A percentile compares a stretch with the other conserved stretches of the same genome.
phyloP scores from a whole-genome alignment of 2,888 invertebrate genomes.

The Eucriotettix oculatus region DNA sequence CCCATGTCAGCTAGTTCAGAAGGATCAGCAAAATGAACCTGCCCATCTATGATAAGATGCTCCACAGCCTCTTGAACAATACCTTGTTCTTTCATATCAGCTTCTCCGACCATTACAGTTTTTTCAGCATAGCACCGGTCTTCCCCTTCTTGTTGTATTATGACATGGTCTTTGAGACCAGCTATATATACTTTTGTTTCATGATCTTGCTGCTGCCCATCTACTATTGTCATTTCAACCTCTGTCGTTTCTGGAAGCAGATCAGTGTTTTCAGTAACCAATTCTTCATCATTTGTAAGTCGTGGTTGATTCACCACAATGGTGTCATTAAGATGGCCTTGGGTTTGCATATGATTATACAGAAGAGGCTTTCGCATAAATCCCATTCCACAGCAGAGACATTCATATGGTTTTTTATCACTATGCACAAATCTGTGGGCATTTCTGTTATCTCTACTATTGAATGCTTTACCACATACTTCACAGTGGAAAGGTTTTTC shows the following conservation, averaged over 20 bases:
- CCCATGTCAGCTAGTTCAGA: slow-evolving; percentile 15
- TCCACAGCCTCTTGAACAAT: slow-evolving; percentile 17
- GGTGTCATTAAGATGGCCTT: slow-evolving; percentile 60
- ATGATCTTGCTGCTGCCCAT: slow-evolving; percentile 17
- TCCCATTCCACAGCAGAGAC: slow-evolving; percentile 60
- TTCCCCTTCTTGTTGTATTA: slow-evolving; percentile 26
- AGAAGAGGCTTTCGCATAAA: slow-evolving; percentile 70
- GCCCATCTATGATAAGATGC: slow-evolving; percentile 19
- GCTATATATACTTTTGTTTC: slow-evolving; percentile 34
- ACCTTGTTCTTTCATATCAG: slow-evolving; percentile 13
- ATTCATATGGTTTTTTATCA: slow-evolving; percentile 75
- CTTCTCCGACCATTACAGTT: slow-evolving; percentile 8
- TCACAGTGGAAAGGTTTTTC: slow-evolving; percentile 59
- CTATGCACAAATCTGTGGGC: slow-evolving; percentile 73
- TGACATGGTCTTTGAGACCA: slow-evolving; percentile 32
- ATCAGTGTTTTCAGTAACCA: slow-evolving; percentile 19
- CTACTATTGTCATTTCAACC: slow-evolving; percentile 22
- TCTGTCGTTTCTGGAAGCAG: slow-evolving; percentile 18
- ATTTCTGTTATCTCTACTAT: slow-evolving; percentile 68
- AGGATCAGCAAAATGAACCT: slow-evolving; percentile 18
- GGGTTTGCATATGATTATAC: slow-evolving; percentile 57
- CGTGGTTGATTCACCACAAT: slow-evolving; percentile 71
- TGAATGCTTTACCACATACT: slow-evolving; percentile 70
- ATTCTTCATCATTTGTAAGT: slow-evolving; percentile 39
- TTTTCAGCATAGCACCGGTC: slow-evolving; percentile 14